Evolutionary conservation across 92 coral and sea anemone species (phyloP).

Genomic region (Epizoanthus fatuus): DNA sequence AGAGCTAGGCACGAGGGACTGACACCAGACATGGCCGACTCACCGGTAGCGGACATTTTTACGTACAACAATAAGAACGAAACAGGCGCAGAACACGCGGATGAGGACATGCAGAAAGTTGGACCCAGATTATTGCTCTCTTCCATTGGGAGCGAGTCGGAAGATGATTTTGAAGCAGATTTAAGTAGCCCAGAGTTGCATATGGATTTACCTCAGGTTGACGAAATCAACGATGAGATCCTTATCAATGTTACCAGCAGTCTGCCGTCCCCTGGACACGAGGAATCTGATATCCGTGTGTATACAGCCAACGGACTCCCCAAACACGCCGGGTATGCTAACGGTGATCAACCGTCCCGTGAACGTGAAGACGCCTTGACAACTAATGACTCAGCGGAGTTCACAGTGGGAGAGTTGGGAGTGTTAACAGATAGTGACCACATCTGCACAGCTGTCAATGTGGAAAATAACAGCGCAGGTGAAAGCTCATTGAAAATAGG

Average conservation of each 20-base stretch:
- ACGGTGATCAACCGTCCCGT: not conserved
- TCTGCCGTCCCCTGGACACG: not conserved
- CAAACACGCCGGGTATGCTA: not conserved
- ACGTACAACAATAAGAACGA: not conserved
- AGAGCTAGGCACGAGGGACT: constrained; percentile 19
- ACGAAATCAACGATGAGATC: not conserved
- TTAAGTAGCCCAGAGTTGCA: not conserved
- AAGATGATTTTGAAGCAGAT: constrained; percentile 32
- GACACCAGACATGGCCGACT: constrained; percentile 34
- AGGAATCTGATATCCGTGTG: not conserved
- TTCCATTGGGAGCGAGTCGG: constrained; percentile 29
- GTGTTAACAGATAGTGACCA: too few relatives aligned
- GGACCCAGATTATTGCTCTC: constrained; percentile 18
- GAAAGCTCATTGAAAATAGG: too few relatives aligned
- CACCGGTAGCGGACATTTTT: not conserved
- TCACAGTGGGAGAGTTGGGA: not conserved
- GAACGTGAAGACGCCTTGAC: not conserved
- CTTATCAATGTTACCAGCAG: constrained; percentile 37
- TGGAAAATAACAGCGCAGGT: too few relatives aligned
- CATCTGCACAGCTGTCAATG: too few relatives aligned
- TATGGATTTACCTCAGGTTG: not conserved
- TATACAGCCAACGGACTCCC: not conserved
- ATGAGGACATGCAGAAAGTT: constrained; percentile 8
- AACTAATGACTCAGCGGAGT: not conserved
- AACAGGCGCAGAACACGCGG: not conserved